These are phyloP conservation scores for Heterodera carotae DNA, from an alignment of 1,140 invertebrate genomes.

Conservation along the genomic window DNA sequence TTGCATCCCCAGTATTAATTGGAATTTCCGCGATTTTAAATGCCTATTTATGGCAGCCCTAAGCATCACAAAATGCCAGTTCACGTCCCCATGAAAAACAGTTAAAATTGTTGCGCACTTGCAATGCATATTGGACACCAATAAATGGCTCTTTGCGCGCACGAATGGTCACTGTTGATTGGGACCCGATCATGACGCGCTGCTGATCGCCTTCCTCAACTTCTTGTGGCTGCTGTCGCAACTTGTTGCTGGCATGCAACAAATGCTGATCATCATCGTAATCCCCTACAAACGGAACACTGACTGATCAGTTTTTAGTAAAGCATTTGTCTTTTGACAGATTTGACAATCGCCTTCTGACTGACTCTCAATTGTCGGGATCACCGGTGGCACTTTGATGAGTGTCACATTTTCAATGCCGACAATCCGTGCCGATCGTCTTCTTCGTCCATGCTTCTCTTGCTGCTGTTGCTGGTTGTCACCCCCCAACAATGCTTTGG, in stretches of 20 bases:
- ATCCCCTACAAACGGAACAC: background rate
- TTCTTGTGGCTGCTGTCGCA: too few relatives aligned
- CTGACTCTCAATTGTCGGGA: constrained; percentile 24
- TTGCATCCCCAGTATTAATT: too few relatives aligned
- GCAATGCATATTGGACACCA: constrained; percentile 42
- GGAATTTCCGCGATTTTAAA: too few relatives aligned
- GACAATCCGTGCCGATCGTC: background rate
- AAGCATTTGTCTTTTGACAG: background rate
- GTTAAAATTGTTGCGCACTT: constrained; percentile 13
- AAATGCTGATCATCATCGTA: background rate
- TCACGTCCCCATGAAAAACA: background rate
- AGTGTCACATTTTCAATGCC: constrained; percentile 3
- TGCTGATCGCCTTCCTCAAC: constrained; percentile 24
- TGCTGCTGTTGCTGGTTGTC: background rate
- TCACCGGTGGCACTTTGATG: constrained; percentile 9
- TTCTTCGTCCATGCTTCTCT: background rate
- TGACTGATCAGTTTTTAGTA: background rate
- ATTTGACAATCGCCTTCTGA: background rate
- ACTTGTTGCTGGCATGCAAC: background rate
- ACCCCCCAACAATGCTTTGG: background rate
- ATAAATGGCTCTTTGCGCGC: constrained; percentile 38
- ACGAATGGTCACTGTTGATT: constrained; percentile 38
- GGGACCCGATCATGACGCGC: constrained; percentile 38
- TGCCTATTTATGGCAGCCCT: background rate
- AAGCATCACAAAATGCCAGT: too few relatives aligned